Conservation (phyloP, 2,888 invertebrate genomes). For the Leptopilina drosophilae region DNA sequence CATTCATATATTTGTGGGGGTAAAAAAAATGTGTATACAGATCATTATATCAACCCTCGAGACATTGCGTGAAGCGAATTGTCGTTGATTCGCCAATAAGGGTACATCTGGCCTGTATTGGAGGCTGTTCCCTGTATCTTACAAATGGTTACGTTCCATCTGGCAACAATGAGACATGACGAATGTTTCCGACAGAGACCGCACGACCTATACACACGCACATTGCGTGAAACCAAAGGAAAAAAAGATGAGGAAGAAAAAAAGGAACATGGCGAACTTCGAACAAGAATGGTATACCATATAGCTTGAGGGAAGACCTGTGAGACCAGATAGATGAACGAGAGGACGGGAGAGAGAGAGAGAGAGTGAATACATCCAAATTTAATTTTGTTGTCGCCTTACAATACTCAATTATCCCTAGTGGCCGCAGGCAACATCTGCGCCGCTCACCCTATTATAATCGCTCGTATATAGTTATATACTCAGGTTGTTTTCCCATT, state of each 20-base stretch:
- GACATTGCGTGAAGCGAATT: slow-evolving; percentile 50
- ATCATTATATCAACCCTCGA: slow-evolving; percentile 40
- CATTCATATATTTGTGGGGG: neutral
- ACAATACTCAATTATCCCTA: slow-evolving; percentile 74
- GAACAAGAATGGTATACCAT: slow-evolving; percentile 31
- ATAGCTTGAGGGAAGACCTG: slow-evolving; percentile 4
- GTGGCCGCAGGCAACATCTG: slow-evolving; percentile 61
- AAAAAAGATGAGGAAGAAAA: no score
- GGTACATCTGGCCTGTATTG: slow-evolving; percentile 63
- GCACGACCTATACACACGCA: slow-evolving; percentile 33
- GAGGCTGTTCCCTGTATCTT: slow-evolving; percentile 58
- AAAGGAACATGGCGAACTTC: slow-evolving; percentile 45
- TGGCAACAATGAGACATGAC: slow-evolving; percentile 66
- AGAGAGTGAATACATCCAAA: slow-evolving; percentile 56
- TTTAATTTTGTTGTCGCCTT: slow-evolving; percentile 75
- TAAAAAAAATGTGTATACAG: slow-evolving; percentile 34
- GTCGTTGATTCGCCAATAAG: slow-evolving; percentile 55
- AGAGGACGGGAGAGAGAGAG: neutral
- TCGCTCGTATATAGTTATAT: slow-evolving; percentile 34
- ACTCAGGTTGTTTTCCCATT: slow-evolving; percentile 24
- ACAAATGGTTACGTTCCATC: slow-evolving; percentile 65
- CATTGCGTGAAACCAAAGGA: slow-evolving; percentile 28
- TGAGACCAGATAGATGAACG: slow-evolving; percentile 20
- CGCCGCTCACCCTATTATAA: slow-evolving; percentile 52
- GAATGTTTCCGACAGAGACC: slow-evolving; percentile 60